phyloP scores from a whole-genome alignment of 1,140 invertebrate species.

The Drosophila parabipectinata region DNA sequence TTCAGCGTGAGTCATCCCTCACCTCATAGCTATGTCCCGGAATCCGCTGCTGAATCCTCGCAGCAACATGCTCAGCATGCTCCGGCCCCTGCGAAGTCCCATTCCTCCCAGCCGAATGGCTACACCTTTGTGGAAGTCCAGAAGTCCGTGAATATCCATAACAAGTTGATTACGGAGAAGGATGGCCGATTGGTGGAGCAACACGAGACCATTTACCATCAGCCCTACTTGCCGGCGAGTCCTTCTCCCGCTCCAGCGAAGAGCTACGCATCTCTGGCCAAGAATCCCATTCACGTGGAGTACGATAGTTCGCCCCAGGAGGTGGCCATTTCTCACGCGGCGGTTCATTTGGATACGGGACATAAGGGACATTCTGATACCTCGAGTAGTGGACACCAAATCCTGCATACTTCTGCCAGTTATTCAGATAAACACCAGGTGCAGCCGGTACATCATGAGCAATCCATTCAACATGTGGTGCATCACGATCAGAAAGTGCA shows the following conservation, averaged over 20 bases:
- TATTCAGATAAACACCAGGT: conserved; percentile 3
- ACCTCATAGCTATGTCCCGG: conserved; percentile 65
- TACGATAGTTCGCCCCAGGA: conserved; percentile 63
- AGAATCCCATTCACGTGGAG: conserved; percentile 73
- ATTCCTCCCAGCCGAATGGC: conserved; percentile 62
- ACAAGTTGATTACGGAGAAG: conserved; percentile 79
- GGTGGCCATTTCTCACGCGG: conserved; percentile 42
- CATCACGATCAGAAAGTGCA: conserved; percentile 17
- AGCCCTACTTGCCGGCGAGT: conserved; percentile 33
- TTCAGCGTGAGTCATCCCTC: conserved; percentile 31
- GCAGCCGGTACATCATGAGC: not conserved
- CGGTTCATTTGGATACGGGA: conserved; percentile 34
- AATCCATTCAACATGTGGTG: conserved; percentile 6
- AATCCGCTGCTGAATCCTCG: conserved; percentile 64
- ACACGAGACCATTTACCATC: conserved; percentile 78
- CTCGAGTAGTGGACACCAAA: conserved; percentile 1
- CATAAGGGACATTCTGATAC: conserved; percentile 10
- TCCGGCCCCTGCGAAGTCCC: not conserved
- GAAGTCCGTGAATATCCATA: conserved; percentile 85
- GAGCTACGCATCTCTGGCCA: conserved; percentile 57
- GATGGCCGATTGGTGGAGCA: conserved; percentile 72
- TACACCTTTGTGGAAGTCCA: conserved; percentile 86
- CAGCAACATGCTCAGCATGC: conserved; percentile 53
- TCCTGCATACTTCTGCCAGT: not conserved
- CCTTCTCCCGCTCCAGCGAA: not conserved